Evolutionary conservation across 1,140 invertebrate genomes (phyloP).

Genomic region (Marisa cornuarietis): DNA sequence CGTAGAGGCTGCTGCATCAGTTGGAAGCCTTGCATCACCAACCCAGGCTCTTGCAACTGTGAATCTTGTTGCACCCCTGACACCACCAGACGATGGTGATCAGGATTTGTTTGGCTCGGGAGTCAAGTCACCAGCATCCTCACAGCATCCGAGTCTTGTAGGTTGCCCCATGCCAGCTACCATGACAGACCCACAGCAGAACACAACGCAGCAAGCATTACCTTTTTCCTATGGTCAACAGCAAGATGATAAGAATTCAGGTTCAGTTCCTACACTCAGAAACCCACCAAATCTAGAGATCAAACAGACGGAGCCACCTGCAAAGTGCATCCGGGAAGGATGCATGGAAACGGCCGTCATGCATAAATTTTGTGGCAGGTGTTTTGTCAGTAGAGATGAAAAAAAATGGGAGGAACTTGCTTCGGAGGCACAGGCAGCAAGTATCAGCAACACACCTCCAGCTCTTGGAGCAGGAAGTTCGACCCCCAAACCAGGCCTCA

Average conservation of each 20-base stretch:
- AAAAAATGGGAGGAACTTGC: neutral
- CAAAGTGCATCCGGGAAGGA: neutral
- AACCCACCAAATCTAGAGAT: no score
- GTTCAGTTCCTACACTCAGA: no score
- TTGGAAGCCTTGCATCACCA: neutral
- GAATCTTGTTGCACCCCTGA: neutral
- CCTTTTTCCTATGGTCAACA: neutral
- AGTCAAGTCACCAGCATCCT: neutral
- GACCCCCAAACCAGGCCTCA: no score
- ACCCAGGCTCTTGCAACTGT: neutral
- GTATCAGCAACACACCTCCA: neutral
- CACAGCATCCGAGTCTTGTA: neutral
- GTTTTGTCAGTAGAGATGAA: slow-evolving; percentile 22
- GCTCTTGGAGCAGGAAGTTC: no score
- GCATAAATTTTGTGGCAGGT: slow-evolving; percentile 29
- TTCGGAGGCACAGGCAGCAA: neutral
- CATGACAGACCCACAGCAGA: neutral
- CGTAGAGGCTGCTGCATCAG: no score
- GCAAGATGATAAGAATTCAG: neutral
- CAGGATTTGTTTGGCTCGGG: slow-evolving; percentile 10
- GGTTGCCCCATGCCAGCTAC: neutral
- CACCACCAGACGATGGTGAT: neutral
- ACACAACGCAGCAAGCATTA: neutral
- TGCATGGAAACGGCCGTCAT: slow-evolving; percentile 10
- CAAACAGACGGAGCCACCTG: neutral